Base-by-base conservation (phyloP, 2,113 vertebrate genomes). In the Rhinichthys klamathensis region DNA sequence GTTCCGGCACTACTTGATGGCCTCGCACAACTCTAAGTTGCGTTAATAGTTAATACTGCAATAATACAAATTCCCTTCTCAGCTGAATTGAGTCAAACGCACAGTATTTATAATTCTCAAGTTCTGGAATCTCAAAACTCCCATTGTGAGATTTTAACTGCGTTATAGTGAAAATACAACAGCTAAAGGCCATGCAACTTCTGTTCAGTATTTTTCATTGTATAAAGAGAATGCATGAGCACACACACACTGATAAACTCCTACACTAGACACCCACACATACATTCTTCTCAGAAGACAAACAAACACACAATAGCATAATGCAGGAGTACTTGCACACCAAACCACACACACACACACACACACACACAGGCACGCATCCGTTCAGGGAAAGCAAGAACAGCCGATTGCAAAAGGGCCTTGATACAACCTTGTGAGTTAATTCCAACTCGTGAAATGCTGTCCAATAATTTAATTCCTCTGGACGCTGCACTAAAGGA, bases 401-500 rank as follows among this genome's bases (percentile, higher is more conserved):
- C 25, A 6, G 11, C 6, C 6, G n/a, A 46, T 74, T 44, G 44
- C 35, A 67, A 65, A 78, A 30, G 63, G 35, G 73, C 51, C 72
- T 77, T 84, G 74, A 84, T 83, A 51, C 54, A 87, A 79, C 75
- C 60, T 60, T 84, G 85, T 46, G 25, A 87, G 54, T 83, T 84
- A 49, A 87, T 83, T 79, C 60, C 30, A 84, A 30, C 51, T 51
- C 49, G 81, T 69, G 23, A 83, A 84, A 83, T 54, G 54, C 38
- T 67, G 61, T 60, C 63, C 74, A 6, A 41, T 72, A 65, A 83
- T 79, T 77, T 61, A 60, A 75, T 73, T 54, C 32, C 38, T 58
- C 21, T 69, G 49, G 65, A 63, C 63, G 10, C 54, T 41, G 51
- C 35, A 25, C 72, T n/a, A 38, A 72, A 70, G 32, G n/a, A 79